Base-by-base conservation (phyloP, 2,888 invertebrate genomes). In the Fabriciana adippe region DNA sequence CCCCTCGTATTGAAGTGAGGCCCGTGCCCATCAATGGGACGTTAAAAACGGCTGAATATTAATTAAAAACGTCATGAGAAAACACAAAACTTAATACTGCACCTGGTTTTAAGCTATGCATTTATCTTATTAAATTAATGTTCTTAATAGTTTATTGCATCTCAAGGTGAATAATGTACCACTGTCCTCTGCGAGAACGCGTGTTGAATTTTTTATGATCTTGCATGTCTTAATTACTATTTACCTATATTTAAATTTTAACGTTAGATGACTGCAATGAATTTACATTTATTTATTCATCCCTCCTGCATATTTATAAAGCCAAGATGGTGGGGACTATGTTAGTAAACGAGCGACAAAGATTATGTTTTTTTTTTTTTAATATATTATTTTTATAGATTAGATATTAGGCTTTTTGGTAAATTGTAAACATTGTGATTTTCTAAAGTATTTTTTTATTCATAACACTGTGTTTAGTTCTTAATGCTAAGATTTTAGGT, bases 181-280 rank as follows among this genome's bases (percentile, higher is more conserved):
- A 11, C 11, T 15, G 50, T 51, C 50, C 50, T 51, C 50, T 51
- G 6, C 11, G 16, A 51, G 8, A 26, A 51, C 15, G 50, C 50
- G 50, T 11, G n/a, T 15, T 51, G 50, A 16, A 51, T 51, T n/a
- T 51, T n/a, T 15, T 55, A 50, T 31, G 3, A 15, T 48, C 47
- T 47, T 16, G 50, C 51, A 18, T 16, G 14, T 35, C 35, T 61
- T 61, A 61, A 61, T 61, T 61, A 61, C 51, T 51, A 50, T 61
- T 61, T 61, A 61, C 61, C 61, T 61, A 31, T 61, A 61, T 61
- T 61, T 61, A 61, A 61, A 61, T 61, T 61, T 61, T 35, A 61
- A 61, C 16, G 61, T 51, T 31, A 61, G 61, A 16, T 61, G 16
- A 3, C n/a, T 15, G 51, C 18, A 41, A 51, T 51, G 26, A 59